A percentile compares a stretch with the other conserved stretches of the same genome.
Conservation (phyloP, 2,113 vertebrate species). For the Regulus satrapa region DNA sequence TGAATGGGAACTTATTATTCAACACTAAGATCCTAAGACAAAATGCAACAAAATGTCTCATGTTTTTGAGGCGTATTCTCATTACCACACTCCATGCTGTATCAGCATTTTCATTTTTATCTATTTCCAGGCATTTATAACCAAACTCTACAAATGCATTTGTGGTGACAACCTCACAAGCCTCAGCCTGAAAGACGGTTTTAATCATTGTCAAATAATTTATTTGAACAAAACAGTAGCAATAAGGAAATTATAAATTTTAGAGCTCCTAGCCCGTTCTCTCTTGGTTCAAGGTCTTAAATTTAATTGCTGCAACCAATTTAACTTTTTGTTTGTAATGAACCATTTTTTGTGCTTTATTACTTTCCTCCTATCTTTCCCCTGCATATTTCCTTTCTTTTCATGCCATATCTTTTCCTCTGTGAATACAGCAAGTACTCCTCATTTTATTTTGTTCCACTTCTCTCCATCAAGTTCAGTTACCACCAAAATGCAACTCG, state of each 20-base stretch:
- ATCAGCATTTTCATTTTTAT: slow-evolving; percentile 67
- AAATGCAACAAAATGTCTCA: slow-evolving; percentile 21
- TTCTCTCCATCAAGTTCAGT: background rate
- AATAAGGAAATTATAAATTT: background rate
- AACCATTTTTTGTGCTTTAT: background rate
- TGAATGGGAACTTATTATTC: background rate
- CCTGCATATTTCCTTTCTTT: background rate
- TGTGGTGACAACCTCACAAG: background rate
- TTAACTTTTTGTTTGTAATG: background rate
- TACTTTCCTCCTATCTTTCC: background rate
- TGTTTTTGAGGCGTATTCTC: slow-evolving; percentile 37
- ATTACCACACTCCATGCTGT: slow-evolving; percentile 28
- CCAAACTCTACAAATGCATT: slow-evolving; percentile 17
- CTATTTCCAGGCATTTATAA: slow-evolving; percentile 51
- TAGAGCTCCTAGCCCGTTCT: background rate
- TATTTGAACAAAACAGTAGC: background rate
- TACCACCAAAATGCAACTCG: background rate
- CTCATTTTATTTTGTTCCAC: background rate
- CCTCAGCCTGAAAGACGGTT: background rate
- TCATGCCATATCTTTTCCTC: background rate
- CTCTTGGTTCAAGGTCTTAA: background rate
- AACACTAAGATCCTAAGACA: background rate
- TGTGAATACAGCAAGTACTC: background rate
- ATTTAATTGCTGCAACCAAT: background rate
- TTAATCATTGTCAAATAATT: background rate